Percentiles rank a stretch among this genome's conserved stretches.
Conservation (phyloP, 2,113 vertebrate species). For the Elachura formosa region DNA sequence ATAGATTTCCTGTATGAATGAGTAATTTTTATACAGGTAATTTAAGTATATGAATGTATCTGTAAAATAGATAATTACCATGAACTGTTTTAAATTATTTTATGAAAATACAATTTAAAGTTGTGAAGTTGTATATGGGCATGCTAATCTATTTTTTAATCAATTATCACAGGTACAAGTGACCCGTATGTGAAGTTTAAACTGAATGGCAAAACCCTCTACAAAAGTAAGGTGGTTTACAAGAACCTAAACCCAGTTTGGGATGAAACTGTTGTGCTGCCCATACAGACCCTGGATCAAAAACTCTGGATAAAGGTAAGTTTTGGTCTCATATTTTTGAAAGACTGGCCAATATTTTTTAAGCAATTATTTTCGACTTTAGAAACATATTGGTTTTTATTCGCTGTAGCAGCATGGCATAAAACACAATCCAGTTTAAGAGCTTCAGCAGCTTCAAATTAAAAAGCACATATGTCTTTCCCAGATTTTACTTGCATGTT, state of each 20-base stretch:
- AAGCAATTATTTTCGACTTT: background rate
- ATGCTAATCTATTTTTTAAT: background rate
- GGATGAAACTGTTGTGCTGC: constrained; percentile 89
- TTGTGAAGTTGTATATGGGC: background rate
- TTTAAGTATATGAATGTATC: background rate
- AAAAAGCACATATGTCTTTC: constrained; percentile 3
- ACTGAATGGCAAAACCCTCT: constrained; percentile 90
- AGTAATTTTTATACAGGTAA: background rate
- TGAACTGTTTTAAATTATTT: background rate
- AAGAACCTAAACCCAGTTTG: constrained; percentile 92
- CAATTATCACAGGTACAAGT: constrained; percentile 80
- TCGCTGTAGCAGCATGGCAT: background rate
- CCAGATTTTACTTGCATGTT: background rate
- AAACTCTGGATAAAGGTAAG: constrained; percentile 84
- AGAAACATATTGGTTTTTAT: background rate
- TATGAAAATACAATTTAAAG: background rate
- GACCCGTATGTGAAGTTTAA: constrained; percentile 97
- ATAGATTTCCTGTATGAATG: background rate
- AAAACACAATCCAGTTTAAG: background rate
- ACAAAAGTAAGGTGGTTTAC: constrained; percentile 94
- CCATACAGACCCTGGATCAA: constrained; percentile 83
- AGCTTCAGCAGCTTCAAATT: background rate
- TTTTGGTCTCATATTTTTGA: background rate
- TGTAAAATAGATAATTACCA: background rate
- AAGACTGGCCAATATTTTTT: background rate